Conservation (phyloP, 2,888 invertebrate genomes). For the Drosophila infuscata region DNA sequence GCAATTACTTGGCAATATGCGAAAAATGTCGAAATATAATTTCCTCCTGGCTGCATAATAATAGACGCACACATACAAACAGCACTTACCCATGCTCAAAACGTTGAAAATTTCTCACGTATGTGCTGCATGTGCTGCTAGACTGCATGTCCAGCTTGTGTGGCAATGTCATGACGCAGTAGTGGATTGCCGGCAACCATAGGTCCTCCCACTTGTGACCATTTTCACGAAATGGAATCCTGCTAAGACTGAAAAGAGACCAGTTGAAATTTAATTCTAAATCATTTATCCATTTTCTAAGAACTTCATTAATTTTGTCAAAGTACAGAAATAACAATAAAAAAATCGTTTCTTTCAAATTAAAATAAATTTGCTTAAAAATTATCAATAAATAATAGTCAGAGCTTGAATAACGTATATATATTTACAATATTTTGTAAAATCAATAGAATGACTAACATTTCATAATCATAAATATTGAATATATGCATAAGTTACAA, state of each 20-base stretch:
- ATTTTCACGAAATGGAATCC: constrained; percentile 16
- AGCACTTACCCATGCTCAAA: neutral
- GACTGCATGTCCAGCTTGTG: constrained; percentile 51
- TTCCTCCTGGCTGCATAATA: constrained; percentile 17
- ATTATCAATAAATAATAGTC: neutral
- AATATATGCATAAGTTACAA: too few relatives aligned
- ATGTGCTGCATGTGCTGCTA: constrained; percentile 21
- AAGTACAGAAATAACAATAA: neutral
- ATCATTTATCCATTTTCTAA: neutral
- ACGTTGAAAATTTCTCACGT: constrained; percentile 19
- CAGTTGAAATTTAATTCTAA: neutral
- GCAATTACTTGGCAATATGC: constrained; percentile 66
- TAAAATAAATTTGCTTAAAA: neutral
- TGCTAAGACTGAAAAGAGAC: neutral
- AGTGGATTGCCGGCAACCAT: constrained; percentile 21
- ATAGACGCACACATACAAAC: constrained; percentile 6
- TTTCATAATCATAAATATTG: neutral
- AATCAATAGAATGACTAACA: neutral
- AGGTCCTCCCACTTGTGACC: constrained; percentile 4
- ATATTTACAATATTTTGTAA: neutral
- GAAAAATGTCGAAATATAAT: constrained; percentile 68
- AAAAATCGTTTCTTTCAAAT: neutral
- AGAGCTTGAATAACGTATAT: neutral
- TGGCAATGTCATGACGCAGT: constrained; percentile 30
- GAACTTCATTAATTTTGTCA: neutral